These are phyloP conservation scores for Donacobius atricapilla DNA, from an alignment of 2,113 vertebrate genomes.

Conservation along the genomic window DNA sequence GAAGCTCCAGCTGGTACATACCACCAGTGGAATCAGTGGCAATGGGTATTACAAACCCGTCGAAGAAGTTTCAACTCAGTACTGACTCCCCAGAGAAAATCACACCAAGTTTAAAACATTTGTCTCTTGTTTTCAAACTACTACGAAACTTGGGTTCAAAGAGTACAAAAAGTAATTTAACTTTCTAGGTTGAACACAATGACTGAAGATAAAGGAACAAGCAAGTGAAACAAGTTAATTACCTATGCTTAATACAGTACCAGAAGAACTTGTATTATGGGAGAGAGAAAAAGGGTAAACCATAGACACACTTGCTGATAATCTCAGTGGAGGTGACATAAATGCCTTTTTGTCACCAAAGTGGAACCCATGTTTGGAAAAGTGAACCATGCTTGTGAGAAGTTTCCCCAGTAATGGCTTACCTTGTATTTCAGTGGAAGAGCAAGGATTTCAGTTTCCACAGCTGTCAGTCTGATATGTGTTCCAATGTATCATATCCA, in stretches of 20 bases:
- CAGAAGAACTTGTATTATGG: background rate
- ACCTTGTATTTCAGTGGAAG: background rate
- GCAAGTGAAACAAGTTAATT: background rate
- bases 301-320: background rate
- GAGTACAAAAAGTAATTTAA: background rate
- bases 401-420: background rate
- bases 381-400: background rate
- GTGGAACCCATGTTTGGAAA: rapidly evolving
- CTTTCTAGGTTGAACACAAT: background rate
- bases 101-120: background rate
- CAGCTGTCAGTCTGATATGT: background rate
- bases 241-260: background rate
- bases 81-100: background rate
- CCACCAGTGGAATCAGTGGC: background rate
- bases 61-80: background rate
- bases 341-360: background rate
- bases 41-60: background rate
- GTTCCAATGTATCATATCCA: background rate
- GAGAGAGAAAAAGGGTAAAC: background rate
- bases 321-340: background rate
- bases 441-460: background rate
- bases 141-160: background rate
- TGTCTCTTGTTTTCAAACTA: background rate
- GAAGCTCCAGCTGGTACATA: background rate
- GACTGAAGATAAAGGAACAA: background rate